Evolutionary conservation across 2,113 vertebrate genomes (phyloP), one percentile per base, ranked within the genome.

Genomic region (Oreotrochilus melanogaster): DNA sequence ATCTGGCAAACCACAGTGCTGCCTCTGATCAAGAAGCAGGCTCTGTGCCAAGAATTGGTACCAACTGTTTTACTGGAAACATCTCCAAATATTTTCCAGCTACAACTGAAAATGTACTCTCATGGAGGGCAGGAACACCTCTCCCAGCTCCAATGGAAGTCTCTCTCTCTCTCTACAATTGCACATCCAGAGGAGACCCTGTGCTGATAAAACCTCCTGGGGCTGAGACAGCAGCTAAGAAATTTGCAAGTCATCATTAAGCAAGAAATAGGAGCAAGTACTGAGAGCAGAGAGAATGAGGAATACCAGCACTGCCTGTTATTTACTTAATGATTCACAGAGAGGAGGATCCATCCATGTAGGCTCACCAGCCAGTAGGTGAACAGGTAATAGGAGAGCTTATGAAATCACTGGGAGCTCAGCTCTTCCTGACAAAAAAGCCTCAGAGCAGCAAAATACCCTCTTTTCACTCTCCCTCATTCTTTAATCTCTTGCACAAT

Each of bases 21-120:
- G 24, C 56, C 89, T 86, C 75, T 72, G 75, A 95, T 39, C 67
- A 31, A 42, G 39, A 67, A 67, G 14, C 16, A 56, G 65, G 71
- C 82, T 83, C 35, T 21, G 18, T 73, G 93, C 92, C 93, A 95
- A 74, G 56, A 84, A 67, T 16, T 69, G 28, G 64, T 70, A 91
- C 57, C 78, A 80, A 84, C 83, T 62, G 84, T 66, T 91, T 94
- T 81, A 91, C 89, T 84, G 92, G 93, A 95, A 96, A 91, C 51
- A 84, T 30, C 89, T 81, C 69, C 69, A 86, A 92, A 51, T 76
- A 54, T 83, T 88, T 93, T 39, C 88, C 79, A 86, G 83, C n/a
- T 65, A 35, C 78, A 5, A 1, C 1, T 61, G 64, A 69, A 84
- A 74, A 79, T 4, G 33, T 5, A 25, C 35, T 27, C 42, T 48